Base-by-base conservation (phyloP, 2,113 vertebrate species). In the Rhineura floridana region DNA sequence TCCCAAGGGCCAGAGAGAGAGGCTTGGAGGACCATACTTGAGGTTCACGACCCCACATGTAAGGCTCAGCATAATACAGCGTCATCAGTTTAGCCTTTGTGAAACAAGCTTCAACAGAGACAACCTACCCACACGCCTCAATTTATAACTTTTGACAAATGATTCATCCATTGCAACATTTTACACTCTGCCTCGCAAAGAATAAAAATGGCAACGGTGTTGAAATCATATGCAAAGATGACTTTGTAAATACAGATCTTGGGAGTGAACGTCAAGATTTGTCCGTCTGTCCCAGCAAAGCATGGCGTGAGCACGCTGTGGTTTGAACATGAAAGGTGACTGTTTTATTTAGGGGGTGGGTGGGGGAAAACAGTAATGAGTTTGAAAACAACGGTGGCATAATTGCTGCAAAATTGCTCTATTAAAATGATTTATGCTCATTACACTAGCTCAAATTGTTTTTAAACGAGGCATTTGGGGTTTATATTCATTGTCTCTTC, bases 401-500 rank as follows among this genome's bases (percentile, higher is more conserved):
- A 96, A 95, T 88, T 94, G 90, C 93, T 92, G 89, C 55, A 86
- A 96, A 96, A 95, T 95, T 95, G 89, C 77, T 85, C 78, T 92
- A 70, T 93, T 95, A 93, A 77, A 93, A 85, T 94, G 95, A 96
- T 93, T 95, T 95, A 89, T 94, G 73, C 72, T 94, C 90, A 95
- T 95, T 93, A 90, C 50, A 50, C 36, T 33, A 93, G 77, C 87
- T 94, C 23, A 95, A 88, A 95, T 94, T 93, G 85, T 87, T 95
- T 95, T 95, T 90, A 93, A 95, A 93, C 92, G 92, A 96, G 82
- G 42, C 81, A 73, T 90, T 93, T 55, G 81, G 36, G 83, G 44
- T 90, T 94, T 82, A 75, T 36, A 91, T 65, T 90, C 59, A 85
- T 77, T 89, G 69, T 88, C 72, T 93, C 89, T 90, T 93, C 28